phyloP scores from a whole-genome alignment of 1,140 invertebrate genomes.

The Scaptomyza hsui region DNA sequence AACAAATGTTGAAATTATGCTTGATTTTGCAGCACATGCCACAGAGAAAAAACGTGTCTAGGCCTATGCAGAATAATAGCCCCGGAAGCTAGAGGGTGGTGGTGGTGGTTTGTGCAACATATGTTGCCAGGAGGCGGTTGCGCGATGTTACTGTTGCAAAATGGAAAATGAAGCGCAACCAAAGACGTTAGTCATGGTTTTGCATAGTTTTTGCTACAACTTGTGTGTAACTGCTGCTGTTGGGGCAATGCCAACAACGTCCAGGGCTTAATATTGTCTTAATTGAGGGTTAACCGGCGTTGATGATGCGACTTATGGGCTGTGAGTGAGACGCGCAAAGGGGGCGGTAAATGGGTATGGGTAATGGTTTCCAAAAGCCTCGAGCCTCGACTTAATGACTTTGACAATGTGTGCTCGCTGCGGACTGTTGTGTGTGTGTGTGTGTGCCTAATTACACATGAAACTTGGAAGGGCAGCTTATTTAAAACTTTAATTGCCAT shows the following conservation, averaged over 20 bases:
- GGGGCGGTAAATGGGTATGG: constrained; percentile 22
- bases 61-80: constrained; percentile 32
- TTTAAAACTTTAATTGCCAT: constrained; percentile 66
- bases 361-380: constrained; percentile 12
- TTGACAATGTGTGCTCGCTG: constrained; percentile 69
- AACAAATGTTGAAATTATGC: constrained; percentile 77
- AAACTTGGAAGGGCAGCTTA: constrained; percentile 49
- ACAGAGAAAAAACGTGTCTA: constrained; percentile 49
- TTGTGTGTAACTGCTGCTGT: neutral
- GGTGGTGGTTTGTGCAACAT: constrained; percentile 61
- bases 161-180: constrained; percentile 74
- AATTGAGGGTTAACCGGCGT: constrained; percentile 84
- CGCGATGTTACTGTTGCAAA: constrained; percentile 49
- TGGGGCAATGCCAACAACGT: constrained; percentile 27
- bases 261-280: constrained; percentile 83
- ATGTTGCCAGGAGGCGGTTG: constrained; percentile 64
- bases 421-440: constrained; percentile 22
- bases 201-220: constrained; percentile 67
- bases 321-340: constrained; percentile 37
- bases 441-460: constrained; percentile 75
- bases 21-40: constrained; percentile 52
- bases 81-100: neutral
- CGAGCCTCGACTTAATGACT: constrained; percentile 77
- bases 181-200: constrained; percentile 83
- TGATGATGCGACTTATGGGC: constrained; percentile 83